These are phyloP conservation scores for Stegodyphus dumicola DNA, from an alignment of 1,140 invertebrate species.

Conservation along the genomic window DNA sequence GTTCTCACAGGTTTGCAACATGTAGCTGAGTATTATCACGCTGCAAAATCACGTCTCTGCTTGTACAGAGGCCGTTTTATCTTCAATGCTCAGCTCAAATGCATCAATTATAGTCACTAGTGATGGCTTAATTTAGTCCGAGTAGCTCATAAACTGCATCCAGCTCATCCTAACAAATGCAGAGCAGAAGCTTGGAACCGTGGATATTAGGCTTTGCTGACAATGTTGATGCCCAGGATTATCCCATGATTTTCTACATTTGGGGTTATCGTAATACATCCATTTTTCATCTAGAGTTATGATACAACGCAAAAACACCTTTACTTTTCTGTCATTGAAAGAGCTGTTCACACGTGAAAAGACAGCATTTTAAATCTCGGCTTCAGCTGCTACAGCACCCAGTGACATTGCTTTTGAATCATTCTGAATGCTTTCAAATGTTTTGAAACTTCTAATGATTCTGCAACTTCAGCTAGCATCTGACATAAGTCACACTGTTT, in stretches of 20 bases:
- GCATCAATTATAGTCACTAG: no score
- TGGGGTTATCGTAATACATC: background rate
- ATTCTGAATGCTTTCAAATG: background rate
- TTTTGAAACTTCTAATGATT: background rate
- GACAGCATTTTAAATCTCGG: background rate
- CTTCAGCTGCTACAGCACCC: background rate
- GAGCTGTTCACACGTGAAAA: background rate
- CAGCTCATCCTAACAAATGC: background rate
- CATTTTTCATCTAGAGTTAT: background rate
- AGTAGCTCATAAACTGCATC: no score
- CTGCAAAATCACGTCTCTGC: no score
- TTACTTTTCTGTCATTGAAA: background rate
- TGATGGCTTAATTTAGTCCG: no score
- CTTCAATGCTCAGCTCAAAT: no score
- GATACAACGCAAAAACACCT: background rate
- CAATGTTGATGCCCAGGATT: background rate
- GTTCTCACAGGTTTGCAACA: background rate
- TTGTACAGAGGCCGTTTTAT: no score
- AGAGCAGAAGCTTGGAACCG: background rate
- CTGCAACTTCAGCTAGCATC: background rate
- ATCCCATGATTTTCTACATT: background rate
- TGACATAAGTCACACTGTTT: background rate
- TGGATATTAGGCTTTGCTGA: background rate
- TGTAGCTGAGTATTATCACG: background rate
- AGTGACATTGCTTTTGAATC: background rate